Evolutionary conservation across 2,113 vertebrate genomes (phyloP).

Genomic region (Zosterops pallidus): DNA sequence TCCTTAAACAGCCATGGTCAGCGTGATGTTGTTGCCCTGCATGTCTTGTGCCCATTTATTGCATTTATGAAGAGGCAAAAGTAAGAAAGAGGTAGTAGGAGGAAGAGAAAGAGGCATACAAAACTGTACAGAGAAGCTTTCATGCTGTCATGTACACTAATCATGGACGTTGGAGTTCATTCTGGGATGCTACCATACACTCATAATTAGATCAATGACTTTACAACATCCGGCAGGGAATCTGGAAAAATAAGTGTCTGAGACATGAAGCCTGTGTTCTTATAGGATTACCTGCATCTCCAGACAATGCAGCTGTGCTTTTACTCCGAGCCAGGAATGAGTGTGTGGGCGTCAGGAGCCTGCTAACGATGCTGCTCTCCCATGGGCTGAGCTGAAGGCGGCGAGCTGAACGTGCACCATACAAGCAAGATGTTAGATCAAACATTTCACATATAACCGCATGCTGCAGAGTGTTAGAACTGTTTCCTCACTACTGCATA

Average conservation of each 20-base stretch:
- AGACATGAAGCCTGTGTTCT: not conserved
- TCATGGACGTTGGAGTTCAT: not conserved
- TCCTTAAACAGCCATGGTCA: not conserved
- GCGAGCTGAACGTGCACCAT: constrained; percentile 82
- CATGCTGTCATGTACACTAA: not conserved
- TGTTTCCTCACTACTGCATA: not conserved
- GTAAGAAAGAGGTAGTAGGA: not conserved
- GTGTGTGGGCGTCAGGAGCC: constrained; percentile 94
- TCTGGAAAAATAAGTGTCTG: not conserved
- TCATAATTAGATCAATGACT: not conserved
- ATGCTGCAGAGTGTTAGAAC: not conserved
- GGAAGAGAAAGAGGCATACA: not conserved
- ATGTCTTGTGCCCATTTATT: not conserved
- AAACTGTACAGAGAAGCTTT: not conserved
- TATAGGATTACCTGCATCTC: constrained; percentile 87
- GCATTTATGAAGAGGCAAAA: not conserved
- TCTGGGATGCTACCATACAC: not conserved
- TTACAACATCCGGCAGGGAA: not conserved
- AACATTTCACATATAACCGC: not conserved
- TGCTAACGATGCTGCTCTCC: constrained; percentile 93
- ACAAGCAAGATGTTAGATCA: constrained; percentile 74
- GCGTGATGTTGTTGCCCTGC: not conserved
- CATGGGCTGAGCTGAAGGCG: constrained; percentile 89
- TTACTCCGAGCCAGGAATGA: constrained; percentile 96
- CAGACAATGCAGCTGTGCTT: constrained; percentile 90